Evolutionary conservation across 2,113 vertebrate genomes (phyloP).

Genomic region (Pimephales promelas): DNA sequence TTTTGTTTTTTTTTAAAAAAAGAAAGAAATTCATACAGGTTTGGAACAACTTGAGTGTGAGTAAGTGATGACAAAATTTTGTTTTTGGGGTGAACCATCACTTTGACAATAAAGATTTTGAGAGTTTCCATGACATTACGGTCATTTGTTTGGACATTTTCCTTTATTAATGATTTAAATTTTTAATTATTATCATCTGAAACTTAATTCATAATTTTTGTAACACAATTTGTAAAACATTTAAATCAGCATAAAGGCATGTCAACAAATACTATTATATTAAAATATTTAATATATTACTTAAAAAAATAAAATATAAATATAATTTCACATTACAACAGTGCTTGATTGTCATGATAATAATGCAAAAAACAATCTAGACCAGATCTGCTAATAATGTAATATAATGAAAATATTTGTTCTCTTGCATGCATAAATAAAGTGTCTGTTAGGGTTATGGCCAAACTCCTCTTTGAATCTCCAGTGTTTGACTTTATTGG

Average conservation of each 20-base stretch:
- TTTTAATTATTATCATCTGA: background rate
- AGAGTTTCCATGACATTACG: background rate
- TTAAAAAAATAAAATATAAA: background rate
- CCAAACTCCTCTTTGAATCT: background rate
- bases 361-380: background rate
- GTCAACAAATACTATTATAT: background rate
- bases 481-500: slow-evolving; percentile 33
- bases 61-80: no score
- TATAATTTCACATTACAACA: background rate
- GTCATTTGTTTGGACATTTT: background rate
- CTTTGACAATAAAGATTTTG: background rate
- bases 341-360: background rate
- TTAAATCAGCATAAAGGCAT: background rate
- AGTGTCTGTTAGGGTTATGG: background rate
- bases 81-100: no score
- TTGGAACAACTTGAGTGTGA: no score
- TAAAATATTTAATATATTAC: background rate
- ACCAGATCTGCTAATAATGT: background rate
- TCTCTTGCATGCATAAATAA: background rate
- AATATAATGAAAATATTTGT: background rate
- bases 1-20: no score
- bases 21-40: no score
- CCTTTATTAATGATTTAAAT: background rate
- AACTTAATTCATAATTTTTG: no score
- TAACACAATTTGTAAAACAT: no score